Evolutionary conservation across 2,797 vertebrate genomes (phyloP).

Genomic region (Bothrops alternatus): DNA sequence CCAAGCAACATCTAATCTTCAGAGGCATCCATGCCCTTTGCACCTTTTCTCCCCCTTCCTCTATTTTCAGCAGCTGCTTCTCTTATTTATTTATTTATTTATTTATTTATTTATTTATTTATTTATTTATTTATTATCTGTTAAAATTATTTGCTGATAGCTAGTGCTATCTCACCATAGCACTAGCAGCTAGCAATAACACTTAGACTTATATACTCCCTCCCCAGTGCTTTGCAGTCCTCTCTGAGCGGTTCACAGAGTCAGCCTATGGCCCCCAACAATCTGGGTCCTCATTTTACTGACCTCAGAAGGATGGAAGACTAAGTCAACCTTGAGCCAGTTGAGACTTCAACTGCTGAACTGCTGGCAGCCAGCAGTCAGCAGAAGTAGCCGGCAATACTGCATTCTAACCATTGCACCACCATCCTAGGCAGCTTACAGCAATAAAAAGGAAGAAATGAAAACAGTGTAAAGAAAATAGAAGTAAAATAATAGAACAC

Average conservation of each 20-base stretch:
- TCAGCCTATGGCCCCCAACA: neutral
- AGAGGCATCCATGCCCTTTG: neutral
- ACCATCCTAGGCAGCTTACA: neutral
- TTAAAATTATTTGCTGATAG: neutral
- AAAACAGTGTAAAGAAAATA: neutral
- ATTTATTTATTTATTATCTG: too few species aligned
- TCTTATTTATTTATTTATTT: neutral
- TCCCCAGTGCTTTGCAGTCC: neutral
- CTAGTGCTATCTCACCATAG: neutral
- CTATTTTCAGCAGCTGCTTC: neutral
- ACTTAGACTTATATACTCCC: neutral
- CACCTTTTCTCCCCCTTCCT: neutral
- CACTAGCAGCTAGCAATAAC: neutral
- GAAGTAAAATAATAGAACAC: neutral
- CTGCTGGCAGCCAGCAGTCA: neutral
- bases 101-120: too few species aligned
- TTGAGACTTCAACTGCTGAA: neutral
- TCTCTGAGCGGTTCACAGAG: neutral
- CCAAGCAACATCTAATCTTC: neutral
- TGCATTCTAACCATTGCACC: neutral
- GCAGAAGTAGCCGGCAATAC: neutral
- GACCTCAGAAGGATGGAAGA: neutral
- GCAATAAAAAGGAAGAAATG: neutral
- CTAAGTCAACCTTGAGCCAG: neutral
- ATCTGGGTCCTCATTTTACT: neutral